Base-by-base conservation (phyloP, 2,113 vertebrate species). In the Zosterops hypoxanthus region DNA sequence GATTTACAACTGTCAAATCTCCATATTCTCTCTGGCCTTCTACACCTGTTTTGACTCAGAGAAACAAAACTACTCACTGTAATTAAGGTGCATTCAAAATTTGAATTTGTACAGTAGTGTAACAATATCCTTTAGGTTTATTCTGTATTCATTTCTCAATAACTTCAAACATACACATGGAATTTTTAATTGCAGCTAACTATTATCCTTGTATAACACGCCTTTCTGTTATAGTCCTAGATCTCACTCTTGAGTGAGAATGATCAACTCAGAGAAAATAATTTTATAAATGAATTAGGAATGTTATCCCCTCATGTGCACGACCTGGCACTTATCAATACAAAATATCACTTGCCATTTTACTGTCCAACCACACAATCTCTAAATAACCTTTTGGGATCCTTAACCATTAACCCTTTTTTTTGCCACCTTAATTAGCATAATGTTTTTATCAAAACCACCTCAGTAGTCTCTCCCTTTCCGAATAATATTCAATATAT, bases 231-330 rank as follows among this genome's bases (percentile, higher is more conserved):
- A 19, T 3, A 75, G 24, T 4, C 28, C n/a, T 68, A 47, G 44
- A 73, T 23, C 14, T 36, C 34, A 20, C 44, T 44, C 59, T 33
- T 65, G 12, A 72, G 18, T 55, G 34, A n/a, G 52, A 94, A 69
- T 56, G 4, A 56, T 42, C n/a, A 70, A 47, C 21, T 75, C 36
- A 71, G 36, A 52, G 17, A 86, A 79, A 83, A 66, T 31, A 52
- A 61, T 59, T 63, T 76, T 49, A 15, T 57, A 34, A 42, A 25
- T 33, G 0, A 71, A 76, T 69, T 71, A 63, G 14, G 31, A 86
- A 42, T 25, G 3, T 49, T 61, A 29, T 3, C 7, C 6, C 8
- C 2, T 3, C 3, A 29, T 9, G 10, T 39, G 18, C 7, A 49
- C 7, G 7, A 29, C 57, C 66, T 83, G n/a, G 63, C 13, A 47